phyloP scores from a whole-genome alignment of 2,113 vertebrate genomes.

The Pterophyllum scalare region DNA sequence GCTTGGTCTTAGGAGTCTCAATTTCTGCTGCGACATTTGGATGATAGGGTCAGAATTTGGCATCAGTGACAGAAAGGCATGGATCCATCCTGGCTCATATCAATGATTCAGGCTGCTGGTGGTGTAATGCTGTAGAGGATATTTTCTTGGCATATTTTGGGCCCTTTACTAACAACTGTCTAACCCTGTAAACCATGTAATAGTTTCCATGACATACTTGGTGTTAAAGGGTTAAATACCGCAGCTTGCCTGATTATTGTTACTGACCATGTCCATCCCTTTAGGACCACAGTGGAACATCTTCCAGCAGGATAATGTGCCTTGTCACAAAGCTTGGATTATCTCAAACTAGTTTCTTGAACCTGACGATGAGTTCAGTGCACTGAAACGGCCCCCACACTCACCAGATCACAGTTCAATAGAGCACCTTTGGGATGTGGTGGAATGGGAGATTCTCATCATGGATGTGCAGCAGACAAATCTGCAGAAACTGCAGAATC shows the following conservation, averaged over 20 bases:
- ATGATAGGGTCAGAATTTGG: no score
- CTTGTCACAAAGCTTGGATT: no score
- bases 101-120: neutral
- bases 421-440: no score
- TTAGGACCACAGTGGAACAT: neutral
- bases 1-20: neutral
- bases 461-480: no score
- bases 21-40: neutral
- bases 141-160: neutral
- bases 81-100: neutral
- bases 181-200: no score
- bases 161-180: neutral
- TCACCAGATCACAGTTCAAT: no score
- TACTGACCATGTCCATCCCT: neutral
- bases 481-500: no score
- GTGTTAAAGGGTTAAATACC: neutral
- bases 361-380: no score
- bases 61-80: neutral
- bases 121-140: neutral
- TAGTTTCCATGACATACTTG: no score
- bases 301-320: no score
- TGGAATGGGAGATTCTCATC: no score
- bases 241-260: neutral
- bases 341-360: fast-evolving
- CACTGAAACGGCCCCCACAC: no score